phyloP scores from a whole-genome alignment of 2,113 vertebrate species.

The Pitta sordida region DNA sequence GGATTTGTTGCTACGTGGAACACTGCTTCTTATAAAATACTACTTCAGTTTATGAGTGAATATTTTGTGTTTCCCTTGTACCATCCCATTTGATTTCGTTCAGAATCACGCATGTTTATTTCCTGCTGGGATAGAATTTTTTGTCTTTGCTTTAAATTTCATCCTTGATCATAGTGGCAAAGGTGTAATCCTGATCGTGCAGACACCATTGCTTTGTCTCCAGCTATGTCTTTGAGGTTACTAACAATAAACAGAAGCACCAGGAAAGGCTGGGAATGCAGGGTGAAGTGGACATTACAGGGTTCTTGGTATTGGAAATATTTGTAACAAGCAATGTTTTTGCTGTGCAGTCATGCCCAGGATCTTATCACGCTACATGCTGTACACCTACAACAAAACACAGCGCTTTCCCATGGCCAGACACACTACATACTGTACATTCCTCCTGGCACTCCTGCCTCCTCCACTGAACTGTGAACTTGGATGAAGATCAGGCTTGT shows the following conservation, averaged over 20 bases:
- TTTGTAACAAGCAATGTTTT: neutral
- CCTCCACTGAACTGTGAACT: neutral
- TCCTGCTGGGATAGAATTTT: neutral
- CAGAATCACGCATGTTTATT: neutral
- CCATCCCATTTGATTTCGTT: neutral
- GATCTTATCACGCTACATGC: neutral
- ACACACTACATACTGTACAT: accelerated
- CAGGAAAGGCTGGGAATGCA: neutral
- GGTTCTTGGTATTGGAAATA: neutral
- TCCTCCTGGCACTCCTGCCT: neutral
- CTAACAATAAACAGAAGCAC: neutral
- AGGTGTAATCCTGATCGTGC: neutral
- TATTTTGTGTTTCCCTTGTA: neutral
- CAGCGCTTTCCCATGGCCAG: neutral
- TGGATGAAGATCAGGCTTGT: neutral
- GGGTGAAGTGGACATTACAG: neutral
- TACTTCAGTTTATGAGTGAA: neutral
- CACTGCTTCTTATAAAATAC: neutral
- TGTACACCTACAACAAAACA: neutral
- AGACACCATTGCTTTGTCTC: neutral
- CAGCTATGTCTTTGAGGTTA: neutral
- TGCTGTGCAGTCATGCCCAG: neutral
- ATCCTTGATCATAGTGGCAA: neutral
- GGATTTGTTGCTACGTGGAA: neutral
- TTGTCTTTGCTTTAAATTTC: neutral